Evolutionary conservation across 2,888 invertebrate species (phyloP).

Genomic region (Oligia fasciuncula): DNA sequence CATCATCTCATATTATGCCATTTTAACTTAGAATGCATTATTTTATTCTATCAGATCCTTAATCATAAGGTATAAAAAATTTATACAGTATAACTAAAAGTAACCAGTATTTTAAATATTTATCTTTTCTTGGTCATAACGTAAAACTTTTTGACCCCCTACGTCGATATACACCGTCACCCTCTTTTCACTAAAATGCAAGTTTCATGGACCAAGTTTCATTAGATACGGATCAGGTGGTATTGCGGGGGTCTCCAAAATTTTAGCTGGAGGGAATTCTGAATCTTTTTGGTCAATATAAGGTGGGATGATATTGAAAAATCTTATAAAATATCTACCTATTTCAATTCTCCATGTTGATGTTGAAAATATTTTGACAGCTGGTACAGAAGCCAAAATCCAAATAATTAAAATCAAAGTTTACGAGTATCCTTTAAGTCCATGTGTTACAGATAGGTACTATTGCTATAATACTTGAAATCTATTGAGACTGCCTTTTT

Average conservation of each 20-base stretch:
- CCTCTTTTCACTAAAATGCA: constrained; percentile 54
- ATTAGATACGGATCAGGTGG: constrained; percentile 61
- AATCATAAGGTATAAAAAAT: neutral
- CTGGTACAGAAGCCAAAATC: constrained; percentile 2
- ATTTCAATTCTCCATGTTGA: neutral
- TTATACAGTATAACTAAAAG: neutral
- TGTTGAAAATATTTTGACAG: constrained; percentile 13
- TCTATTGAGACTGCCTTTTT: neutral
- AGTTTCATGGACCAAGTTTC: constrained; percentile 58
- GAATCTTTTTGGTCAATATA: constrained; percentile 38
- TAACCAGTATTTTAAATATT: neutral
- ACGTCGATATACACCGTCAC: constrained; percentile 23
- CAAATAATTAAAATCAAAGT: neutral
- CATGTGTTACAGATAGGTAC: neutral
- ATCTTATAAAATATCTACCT: neutral
- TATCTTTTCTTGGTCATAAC: neutral
- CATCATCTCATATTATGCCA: constrained; percentile 31
- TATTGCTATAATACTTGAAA: neutral
- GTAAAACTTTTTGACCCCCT: constrained; percentile 5
- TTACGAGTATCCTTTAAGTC: constrained; percentile 4
- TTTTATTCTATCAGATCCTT: neutral
- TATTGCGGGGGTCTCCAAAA: constrained; percentile 44
- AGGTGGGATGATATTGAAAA: constrained; percentile 22
- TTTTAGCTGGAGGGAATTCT: constrained; percentile 40
- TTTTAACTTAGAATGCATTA: constrained; percentile 21